A percentile compares a stretch with the other conserved stretches of the same genome.
phyloP scores from a whole-genome alignment of 2,113 vertebrate species.

The Anoura caudifer region DNA sequence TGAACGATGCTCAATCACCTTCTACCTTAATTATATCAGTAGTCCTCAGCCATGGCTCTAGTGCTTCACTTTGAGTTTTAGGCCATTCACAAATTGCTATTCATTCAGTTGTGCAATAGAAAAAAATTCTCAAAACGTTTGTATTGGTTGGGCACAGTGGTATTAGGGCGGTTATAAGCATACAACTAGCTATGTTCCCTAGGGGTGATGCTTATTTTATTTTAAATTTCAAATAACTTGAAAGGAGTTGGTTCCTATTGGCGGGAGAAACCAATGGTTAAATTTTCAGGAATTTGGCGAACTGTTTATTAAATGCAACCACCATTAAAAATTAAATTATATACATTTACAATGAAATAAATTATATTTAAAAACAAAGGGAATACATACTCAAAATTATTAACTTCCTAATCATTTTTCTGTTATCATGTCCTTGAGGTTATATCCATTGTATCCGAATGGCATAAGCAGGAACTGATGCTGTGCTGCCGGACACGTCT shows the following conservation, averaged over 20 bases:
- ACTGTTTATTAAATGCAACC: background rate
- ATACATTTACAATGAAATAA: background rate
- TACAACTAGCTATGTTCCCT: background rate
- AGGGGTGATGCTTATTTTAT: background rate
- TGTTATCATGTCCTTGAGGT: background rate
- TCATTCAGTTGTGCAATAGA: background rate
- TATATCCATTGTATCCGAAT: background rate
- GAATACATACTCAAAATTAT: background rate
- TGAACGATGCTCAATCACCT: background rate
- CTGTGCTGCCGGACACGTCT: background rate
- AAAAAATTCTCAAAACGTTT: background rate
- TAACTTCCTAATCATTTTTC: background rate
- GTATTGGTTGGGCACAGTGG: background rate
- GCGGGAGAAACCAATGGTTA: background rate
- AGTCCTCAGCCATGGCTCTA: background rate
- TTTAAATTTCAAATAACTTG: constrained; percentile 12
- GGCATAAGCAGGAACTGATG: background rate
- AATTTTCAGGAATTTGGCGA: background rate
- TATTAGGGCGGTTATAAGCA: background rate
- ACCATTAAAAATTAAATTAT: background rate
- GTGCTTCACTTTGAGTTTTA: background rate
- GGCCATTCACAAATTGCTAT: background rate
- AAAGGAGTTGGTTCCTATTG: background rate
- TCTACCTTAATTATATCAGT: background rate
- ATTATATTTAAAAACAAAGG: background rate